Evolutionary conservation across 2,888 invertebrate genomes (phyloP).

Genomic region (Macaria notata): DNA sequence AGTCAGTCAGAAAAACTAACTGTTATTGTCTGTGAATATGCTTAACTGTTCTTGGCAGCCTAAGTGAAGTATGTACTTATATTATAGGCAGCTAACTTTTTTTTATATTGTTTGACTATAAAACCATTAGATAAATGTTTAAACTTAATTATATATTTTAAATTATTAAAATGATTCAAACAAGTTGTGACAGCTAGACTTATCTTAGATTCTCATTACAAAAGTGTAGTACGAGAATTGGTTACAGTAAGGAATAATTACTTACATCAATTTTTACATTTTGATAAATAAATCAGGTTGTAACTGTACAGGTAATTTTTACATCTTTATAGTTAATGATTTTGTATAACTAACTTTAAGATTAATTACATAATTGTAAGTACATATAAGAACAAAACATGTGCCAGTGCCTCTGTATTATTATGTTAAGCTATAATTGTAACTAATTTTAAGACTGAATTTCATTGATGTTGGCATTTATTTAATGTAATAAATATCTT

Average conservation of each 20-base stretch:
- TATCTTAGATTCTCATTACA: no score
- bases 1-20: no score
- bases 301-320: slow-evolving; percentile 46
- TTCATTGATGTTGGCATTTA: slow-evolving; percentile 69
- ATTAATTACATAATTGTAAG: slow-evolving; percentile 37
- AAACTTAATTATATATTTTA: no score
- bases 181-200: no score
- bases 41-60: neutral
- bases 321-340: slow-evolving; percentile 24
- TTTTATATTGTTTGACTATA: no score
- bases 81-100: no score
- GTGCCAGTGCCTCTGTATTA: slow-evolving; percentile 77
- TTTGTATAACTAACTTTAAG: slow-evolving; percentile 37
- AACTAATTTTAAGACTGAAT: slow-evolving; percentile 76
- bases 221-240: no score
- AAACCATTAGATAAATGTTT: no score
- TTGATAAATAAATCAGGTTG: slow-evolving; percentile 38
- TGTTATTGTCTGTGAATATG: neutral
- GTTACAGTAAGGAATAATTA: no score
- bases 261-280: slow-evolving; percentile 3
- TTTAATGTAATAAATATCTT: slow-evolving; percentile 67
- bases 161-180: no score
- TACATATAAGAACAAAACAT: slow-evolving; percentile 49
- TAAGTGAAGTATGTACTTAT: neutral
- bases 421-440: slow-evolving; percentile 56